A percentile compares a stretch with the other conserved stretches of the same genome.
Evolutionary conservation across 30 jellyfish, hydroid and myxozoan genomes (phyloP).

Genomic region (Aurelia sp.): DNA sequence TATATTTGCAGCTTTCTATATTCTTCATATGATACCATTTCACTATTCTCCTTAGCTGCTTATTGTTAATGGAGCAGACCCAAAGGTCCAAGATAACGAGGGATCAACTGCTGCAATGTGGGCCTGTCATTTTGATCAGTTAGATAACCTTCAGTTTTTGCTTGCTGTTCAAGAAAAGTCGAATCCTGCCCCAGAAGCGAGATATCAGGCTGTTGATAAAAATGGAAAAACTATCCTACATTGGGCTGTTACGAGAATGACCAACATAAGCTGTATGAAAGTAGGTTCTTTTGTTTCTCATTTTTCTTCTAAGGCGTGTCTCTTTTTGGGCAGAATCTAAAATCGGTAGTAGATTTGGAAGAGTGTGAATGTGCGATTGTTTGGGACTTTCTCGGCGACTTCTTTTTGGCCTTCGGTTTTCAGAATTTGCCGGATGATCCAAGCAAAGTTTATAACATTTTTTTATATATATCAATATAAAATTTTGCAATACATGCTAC

Average conservation of each 20-base stretch:
- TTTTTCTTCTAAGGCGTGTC: too few species aligned
- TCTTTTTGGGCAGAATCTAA: too few species aligned
- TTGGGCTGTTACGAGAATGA: constrained; percentile 74
- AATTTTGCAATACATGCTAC: too few species aligned
- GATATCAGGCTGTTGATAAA: constrained; percentile 47
- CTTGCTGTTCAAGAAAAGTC: constrained; percentile 50
- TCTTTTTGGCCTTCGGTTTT: too few species aligned
- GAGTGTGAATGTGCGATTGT: too few species aligned
- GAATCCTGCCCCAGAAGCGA: constrained; percentile 73
- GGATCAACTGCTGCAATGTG: constrained; percentile 93
- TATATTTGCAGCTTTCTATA: too few species aligned
- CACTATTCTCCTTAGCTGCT: constrained; percentile 45
- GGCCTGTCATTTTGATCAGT: constrained; percentile 92
- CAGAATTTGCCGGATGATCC: too few species aligned
- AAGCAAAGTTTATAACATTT: too few species aligned
- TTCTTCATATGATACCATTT: too few species aligned
- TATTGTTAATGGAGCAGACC: constrained; percentile 77
- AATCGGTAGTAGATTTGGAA: too few species aligned
- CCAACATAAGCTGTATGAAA: constrained; percentile 63
- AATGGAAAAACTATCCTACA: constrained; percentile 72
- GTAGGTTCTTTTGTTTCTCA: constrained; percentile 1
- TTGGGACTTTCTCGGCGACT: too few species aligned
- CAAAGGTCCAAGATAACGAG: constrained; percentile 67
- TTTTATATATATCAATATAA: too few species aligned
- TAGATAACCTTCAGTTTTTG: constrained; percentile 73